Percentiles rank a stretch among this genome's conserved stretches.
Evolutionary conservation across 2,113 vertebrate species (phyloP).

Genomic region (Galeopterus variegatus): DNA sequence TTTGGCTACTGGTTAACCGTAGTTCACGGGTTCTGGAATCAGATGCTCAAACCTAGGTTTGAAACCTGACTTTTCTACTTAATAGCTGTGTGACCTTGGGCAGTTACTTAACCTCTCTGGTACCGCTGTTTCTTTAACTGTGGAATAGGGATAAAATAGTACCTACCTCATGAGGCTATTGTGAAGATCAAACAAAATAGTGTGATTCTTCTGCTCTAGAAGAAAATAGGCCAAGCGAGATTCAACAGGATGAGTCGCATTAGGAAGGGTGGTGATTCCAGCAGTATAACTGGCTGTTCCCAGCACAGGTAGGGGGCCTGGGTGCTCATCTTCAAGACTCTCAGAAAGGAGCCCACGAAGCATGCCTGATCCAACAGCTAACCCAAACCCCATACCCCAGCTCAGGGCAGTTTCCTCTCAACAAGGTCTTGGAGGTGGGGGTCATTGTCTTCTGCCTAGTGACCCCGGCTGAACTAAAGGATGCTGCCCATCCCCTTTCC

Average conservation of each 20-base stretch:
- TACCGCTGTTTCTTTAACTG: not conserved
- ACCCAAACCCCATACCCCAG: too few relatives aligned
- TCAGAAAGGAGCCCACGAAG: not conserved
- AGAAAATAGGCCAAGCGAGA: not conserved
- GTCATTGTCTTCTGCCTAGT: not conserved
- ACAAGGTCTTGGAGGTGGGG: not conserved
- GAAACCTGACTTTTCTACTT: not conserved
- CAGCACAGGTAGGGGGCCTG: rapidly evolving
- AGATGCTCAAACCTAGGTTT: not conserved
- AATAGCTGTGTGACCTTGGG: not conserved
- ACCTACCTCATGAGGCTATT: not conserved
- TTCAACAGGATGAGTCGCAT: not conserved
- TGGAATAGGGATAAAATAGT: not conserved
- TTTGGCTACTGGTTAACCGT: not conserved
- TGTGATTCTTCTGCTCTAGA: not conserved
- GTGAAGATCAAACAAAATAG: not conserved
- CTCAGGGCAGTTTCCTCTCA: not conserved
- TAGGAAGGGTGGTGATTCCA: not conserved
- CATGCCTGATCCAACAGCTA: not conserved
- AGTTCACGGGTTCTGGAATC: slow-evolving; percentile 65
- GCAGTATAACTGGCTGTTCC: not conserved
- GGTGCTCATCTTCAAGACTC: not conserved
- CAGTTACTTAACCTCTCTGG: not conserved
- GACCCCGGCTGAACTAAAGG: not conserved
- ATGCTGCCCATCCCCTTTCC: not conserved